Evolutionary conservation across 2,888 invertebrate genomes (phyloP).

Genomic region (Scaptomyza parva): DNA sequence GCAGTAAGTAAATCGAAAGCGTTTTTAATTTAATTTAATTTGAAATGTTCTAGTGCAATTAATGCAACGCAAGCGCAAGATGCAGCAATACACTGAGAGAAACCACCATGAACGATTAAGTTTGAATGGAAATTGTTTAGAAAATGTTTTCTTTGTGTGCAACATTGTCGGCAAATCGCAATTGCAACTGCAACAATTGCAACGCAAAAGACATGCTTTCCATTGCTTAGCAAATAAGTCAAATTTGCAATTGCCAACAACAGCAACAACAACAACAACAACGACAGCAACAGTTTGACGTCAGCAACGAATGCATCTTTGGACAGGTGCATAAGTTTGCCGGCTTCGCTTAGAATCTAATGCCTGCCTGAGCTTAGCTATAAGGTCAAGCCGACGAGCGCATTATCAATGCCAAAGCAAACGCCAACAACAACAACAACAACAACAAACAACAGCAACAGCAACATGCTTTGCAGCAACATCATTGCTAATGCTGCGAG

Average conservation of each 20-base stretch:
- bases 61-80: constrained; percentile 4
- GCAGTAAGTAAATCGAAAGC: constrained; percentile 14
- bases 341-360: constrained; percentile 45
- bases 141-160: not conserved
- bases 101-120: no score
- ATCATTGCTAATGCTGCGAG: constrained; percentile 53
- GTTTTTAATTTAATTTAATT: constrained; percentile 31
- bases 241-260: constrained; percentile 16
- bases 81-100: constrained; percentile 4
- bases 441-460: no score
- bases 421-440: not conserved
- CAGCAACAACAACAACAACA: constrained; percentile 2
- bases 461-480: constrained; percentile 35
- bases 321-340: constrained; percentile 34
- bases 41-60: constrained; percentile 28
- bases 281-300: constrained; percentile 4
- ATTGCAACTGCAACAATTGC: constrained; percentile 1
- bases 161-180: not conserved
- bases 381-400: constrained; percentile 64
- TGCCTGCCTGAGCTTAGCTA: constrained; percentile 39
- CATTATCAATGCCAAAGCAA: constrained; percentile 52
- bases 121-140: no score
- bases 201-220: constrained; percentile 13
- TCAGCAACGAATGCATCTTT: constrained; percentile 6
- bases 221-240: constrained; percentile 12